Conservation (phyloP, 2,113 vertebrate genomes). For the Dromiciops gliroides region DNA sequence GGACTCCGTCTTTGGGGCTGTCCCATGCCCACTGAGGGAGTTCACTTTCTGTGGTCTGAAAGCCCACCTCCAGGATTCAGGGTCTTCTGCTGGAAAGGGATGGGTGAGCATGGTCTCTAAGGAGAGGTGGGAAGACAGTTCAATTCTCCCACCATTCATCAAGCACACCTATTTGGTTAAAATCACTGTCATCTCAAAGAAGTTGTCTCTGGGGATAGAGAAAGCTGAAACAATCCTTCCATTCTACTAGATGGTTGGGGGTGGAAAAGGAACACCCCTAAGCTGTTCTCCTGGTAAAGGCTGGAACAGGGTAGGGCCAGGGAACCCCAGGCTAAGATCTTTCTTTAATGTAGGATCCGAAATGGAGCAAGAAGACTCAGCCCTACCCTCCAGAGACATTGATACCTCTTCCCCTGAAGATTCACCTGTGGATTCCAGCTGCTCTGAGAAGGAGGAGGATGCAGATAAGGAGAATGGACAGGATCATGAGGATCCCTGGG, state of each 20-base stretch:
- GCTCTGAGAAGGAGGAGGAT: background rate
- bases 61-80: background rate
- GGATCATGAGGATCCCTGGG: background rate
- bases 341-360: background rate
- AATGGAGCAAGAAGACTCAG: background rate
- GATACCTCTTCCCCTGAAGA: background rate
- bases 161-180: background rate
- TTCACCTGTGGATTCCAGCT: background rate
- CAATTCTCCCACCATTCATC: background rate
- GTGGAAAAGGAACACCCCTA: background rate
- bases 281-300: background rate
- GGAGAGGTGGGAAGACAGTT: background rate
- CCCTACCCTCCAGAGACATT: background rate
- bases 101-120: background rate
- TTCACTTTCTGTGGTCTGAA: background rate
- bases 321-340: background rate
- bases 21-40: background rate
- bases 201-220: background rate
- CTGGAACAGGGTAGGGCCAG: background rate
- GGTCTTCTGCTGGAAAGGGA: background rate
- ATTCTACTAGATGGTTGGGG: background rate
- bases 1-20: background rate
- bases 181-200: background rate
- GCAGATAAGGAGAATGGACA: background rate
- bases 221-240: background rate